phyloP scores from a whole-genome alignment of 2,888 invertebrate genomes.

The Hoplodrina ambigua region DNA sequence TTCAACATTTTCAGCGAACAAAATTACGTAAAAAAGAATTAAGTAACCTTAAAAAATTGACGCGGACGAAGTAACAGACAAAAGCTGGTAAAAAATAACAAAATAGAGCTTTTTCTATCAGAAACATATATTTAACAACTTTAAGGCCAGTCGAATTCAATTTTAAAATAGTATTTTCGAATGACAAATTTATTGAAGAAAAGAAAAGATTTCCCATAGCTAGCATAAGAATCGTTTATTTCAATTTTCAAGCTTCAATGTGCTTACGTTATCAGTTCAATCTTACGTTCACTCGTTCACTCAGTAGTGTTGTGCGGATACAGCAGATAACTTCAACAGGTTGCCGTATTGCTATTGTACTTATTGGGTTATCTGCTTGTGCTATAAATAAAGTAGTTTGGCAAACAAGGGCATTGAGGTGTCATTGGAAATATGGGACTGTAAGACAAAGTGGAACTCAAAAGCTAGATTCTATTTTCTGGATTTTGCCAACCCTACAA shows the following conservation, averaged over 20 bases:
- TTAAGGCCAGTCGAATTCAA: no score
- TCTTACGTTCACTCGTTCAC: constrained; percentile 58
- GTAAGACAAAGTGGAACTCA: constrained; percentile 7
- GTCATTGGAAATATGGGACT: constrained; percentile 29
- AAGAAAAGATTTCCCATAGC: not conserved
- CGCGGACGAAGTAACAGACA: no score
- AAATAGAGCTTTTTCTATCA: no score
- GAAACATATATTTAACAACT: no score
- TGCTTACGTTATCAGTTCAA: constrained; percentile 47
- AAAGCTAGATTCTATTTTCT: constrained; percentile 10
- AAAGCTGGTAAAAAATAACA: no score
- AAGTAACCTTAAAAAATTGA: no score
- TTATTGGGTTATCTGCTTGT: constrained; percentile 53
- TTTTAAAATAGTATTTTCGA: no score
- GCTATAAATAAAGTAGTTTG: constrained; percentile 50
- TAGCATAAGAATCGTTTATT: constrained; percentile 23
- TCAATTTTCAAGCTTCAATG: constrained; percentile 26
- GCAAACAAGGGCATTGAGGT: constrained; percentile 50
- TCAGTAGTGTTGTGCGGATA: constrained; percentile 38
- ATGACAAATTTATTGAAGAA: no score
- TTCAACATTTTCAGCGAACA: no score
- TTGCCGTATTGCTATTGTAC: constrained; percentile 54
- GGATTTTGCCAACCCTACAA: not conserved
- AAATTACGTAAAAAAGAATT: no score
- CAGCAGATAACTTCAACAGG: constrained; percentile 50